phyloP scores from a whole-genome alignment of 2,113 vertebrate species.

The Struthio camelus region DNA sequence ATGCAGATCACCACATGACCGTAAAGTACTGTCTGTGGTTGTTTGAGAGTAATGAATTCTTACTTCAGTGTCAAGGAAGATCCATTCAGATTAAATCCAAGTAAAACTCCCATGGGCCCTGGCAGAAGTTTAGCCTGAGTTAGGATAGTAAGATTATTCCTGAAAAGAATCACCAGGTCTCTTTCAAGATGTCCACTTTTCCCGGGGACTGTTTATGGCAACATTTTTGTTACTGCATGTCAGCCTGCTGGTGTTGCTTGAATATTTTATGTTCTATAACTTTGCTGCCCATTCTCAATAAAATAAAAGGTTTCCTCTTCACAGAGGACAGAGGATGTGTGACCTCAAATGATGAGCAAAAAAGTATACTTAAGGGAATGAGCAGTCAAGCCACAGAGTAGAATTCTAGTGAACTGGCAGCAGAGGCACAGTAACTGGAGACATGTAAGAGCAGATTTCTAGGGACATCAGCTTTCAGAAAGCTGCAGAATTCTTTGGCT shows the following conservation, averaged over 20 bases:
- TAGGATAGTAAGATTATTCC: neutral
- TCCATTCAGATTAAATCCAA: neutral
- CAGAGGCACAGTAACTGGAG: neutral
- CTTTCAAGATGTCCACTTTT: neutral
- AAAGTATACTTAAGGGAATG: constrained; percentile 36
- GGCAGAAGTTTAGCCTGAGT: neutral
- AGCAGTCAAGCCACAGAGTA: neutral
- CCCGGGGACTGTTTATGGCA: neutral
- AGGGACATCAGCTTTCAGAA: neutral
- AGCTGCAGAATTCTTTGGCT: neutral
- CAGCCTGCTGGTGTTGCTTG: constrained; percentile 12
- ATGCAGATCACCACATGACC: neutral
- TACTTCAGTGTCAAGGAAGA: neutral
- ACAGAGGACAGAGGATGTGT: neutral
- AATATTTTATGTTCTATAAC: constrained; percentile 25
- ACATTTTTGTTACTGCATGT: neutral
- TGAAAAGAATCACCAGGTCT: neutral
- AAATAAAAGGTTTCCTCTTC: neutral
- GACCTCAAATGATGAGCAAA: constrained; percentile 19
- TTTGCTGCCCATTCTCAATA: constrained; percentile 4
- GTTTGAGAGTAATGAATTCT: neutral
- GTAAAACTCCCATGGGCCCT: neutral
- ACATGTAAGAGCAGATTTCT: neutral
- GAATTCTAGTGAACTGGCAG: constrained; percentile 10
- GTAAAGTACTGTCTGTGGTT: neutral